Evolutionary conservation across 2,888 invertebrate genomes (phyloP), one percentile per base, ranked within the genome.

Genomic region (Ornithoptera alexandrae): DNA sequence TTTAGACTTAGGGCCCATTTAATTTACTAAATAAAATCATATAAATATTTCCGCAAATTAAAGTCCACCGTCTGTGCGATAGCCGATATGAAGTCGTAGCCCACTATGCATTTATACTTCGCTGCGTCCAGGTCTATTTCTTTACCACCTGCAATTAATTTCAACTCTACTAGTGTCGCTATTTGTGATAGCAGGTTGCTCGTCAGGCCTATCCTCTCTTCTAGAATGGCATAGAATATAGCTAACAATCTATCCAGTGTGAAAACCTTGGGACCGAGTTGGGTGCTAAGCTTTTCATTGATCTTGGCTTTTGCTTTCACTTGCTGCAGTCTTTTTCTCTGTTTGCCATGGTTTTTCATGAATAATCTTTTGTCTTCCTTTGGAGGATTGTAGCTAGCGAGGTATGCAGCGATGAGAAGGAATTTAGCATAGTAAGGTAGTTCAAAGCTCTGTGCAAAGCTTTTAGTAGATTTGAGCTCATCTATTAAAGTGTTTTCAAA

Each of bases 311-410:
- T 95, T 0, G 93, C 92, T 77, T 93, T 93, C 0, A 95, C 93
- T 73, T 93, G 93, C 74, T 94, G 94, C 73, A 94, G 78, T 59
- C 94, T 92, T 77, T 96, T 96, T n/a, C 93, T 93, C 77, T 94
- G 95, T 79, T 96, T 96, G 0, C 95, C 95, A 75, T 95, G 95
- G 76, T 95, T 87, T 87, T 98, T 98, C 85, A 97, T 94, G 84
- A 98, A 98, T 61, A 98, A 90, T 62, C 96, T 92, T 80, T 96
- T 97, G 83, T 98, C 98, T 75, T 97, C 96, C 77, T 96, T 97
- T 0, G 96, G 94, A 1, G 98, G 97, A 86, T 98, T 98, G 84
- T 98, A 97, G 50, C 98, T 98, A 0, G 98, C 98, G 72, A 98
- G 90, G 83, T 97, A 98, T 0, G 98, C 96, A 10, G 98, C 97